A percentile compares a stretch with the other conserved stretches of the same genome.
Conservation (phyloP, 1,140 invertebrate genomes). For the Eumeta japonica region DNA sequence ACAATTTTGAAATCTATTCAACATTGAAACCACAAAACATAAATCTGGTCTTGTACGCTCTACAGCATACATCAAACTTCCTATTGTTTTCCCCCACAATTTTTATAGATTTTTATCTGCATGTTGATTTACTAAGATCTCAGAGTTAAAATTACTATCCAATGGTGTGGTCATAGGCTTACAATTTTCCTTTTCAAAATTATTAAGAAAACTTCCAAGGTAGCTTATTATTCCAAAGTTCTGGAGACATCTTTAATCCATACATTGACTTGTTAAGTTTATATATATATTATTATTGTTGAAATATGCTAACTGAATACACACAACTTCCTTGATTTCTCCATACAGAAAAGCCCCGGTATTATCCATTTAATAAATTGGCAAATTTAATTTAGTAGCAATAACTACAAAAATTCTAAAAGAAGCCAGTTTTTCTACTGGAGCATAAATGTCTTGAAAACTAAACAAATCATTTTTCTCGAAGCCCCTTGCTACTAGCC, state of each 20-base stretch:
- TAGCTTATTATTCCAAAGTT: conserved; percentile 9
- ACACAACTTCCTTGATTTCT: neutral
- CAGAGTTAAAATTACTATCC: conserved; percentile 7
- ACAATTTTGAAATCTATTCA: conserved; percentile 1
- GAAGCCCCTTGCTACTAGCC: conserved; percentile 18
- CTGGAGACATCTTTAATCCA: neutral
- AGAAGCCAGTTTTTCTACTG: conserved; percentile 18
- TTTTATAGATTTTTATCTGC: neutral
- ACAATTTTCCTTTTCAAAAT: conserved; percentile 17
- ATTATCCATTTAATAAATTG: conserved; percentile 2
- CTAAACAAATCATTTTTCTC: conserved; percentile 13
- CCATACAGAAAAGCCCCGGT: conserved; percentile 1
- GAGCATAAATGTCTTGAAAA: conserved; percentile 15
- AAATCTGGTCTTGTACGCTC: conserved; percentile 2
- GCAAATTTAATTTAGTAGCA: conserved; percentile 1
- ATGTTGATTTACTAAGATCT: no score
- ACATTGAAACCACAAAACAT: neutral
- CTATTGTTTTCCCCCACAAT: no score
- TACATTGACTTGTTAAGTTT: no score
- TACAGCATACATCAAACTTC: conserved; percentile 1
- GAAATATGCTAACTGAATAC: neutral
- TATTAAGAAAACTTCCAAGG: conserved; percentile 17
- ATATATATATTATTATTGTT: neutral
- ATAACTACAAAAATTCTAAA: conserved; percentile 8
- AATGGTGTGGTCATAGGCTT: conserved; percentile 17